Percentiles rank a stretch among this genome's conserved stretches.
These are phyloP conservation scores for Machimus atricapillus DNA, from an alignment of 2,888 invertebrate species.

Conservation along the genomic window DNA sequence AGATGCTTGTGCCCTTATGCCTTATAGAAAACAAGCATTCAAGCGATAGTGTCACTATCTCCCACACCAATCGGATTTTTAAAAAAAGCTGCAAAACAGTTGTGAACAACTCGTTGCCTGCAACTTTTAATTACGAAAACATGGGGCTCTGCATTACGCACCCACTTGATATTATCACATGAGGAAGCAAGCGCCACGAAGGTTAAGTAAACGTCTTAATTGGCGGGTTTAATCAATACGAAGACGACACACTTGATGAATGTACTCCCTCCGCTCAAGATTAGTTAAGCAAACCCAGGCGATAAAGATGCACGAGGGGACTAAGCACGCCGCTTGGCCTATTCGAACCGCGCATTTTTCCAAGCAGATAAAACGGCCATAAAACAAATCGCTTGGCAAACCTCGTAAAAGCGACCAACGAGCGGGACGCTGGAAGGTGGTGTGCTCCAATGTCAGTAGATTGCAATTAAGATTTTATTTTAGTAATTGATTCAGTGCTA, in stretches of 20 bases:
- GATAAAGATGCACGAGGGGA: neutral
- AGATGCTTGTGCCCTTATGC: neutral
- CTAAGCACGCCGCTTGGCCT: neutral
- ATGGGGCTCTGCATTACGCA: neutral
- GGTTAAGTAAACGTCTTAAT: slow-evolving; percentile 37
- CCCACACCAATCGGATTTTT: neutral
- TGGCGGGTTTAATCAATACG: slow-evolving; percentile 4
- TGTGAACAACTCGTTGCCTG: neutral
- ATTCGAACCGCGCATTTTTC: neutral
- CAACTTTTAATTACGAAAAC: neutral
- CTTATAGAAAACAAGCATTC: neutral
- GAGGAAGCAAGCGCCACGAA: slow-evolving; percentile 16
- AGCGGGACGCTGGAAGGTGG: neutral
- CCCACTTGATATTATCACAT: slow-evolving; percentile 29
- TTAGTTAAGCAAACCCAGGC: neutral
- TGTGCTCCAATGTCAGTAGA: neutral
- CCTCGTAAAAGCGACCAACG: neutral
- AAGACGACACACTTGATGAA: neutral
- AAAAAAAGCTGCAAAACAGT: neutral
- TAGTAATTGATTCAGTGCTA: neutral
- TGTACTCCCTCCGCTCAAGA: neutral
- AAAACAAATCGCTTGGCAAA: neutral
- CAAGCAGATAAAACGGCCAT: neutral
- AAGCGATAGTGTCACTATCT: neutral
- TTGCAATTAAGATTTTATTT: neutral